Evolutionary conservation across 2,113 vertebrate species (phyloP).

Genomic region (Theristicus caerulescens): DNA sequence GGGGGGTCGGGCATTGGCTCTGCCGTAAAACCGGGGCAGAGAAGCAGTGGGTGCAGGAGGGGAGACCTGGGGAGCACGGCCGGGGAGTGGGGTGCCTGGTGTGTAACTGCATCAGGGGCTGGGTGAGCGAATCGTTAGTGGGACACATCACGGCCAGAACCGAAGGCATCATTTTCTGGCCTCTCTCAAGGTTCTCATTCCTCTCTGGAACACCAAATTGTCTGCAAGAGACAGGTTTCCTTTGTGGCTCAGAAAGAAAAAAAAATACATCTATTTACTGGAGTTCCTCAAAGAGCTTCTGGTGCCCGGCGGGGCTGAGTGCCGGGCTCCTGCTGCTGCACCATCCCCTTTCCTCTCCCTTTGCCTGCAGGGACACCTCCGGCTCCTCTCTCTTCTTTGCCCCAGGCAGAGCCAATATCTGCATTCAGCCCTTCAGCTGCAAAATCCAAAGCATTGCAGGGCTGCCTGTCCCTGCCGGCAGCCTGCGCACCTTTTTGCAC

Average conservation of each 20-base stretch:
- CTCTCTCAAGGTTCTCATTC: not conserved
- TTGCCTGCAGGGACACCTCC: not conserved
- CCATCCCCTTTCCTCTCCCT: not conserved
- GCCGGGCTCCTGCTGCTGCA: not conserved
- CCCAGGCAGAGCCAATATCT: rapidly evolving
- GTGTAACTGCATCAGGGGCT: not conserved
- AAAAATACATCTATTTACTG: too few species aligned
- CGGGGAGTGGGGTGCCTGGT: not conserved
- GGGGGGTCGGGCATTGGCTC: not conserved
- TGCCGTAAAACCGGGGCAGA: not conserved
- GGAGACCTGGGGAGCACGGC: rapidly evolving
- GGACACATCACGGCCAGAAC: rapidly evolving
- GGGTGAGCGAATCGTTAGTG: rapidly evolving
- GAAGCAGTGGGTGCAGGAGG: not conserved
- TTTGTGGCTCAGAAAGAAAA: not conserved
- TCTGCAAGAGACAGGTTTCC: not conserved
- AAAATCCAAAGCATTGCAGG: not conserved
- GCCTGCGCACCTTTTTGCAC: rapidly evolving
- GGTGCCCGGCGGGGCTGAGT: not conserved
- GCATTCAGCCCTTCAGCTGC: not conserved
- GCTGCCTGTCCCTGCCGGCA: not conserved
- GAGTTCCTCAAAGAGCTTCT: not conserved
- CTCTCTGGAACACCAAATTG: not conserved
- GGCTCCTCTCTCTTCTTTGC: not conserved
- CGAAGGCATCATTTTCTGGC: rapidly evolving